These are phyloP conservation scores for Sitodiplosis mosellana DNA, from an alignment of 1,140 invertebrate genomes.

Conservation along the genomic window DNA sequence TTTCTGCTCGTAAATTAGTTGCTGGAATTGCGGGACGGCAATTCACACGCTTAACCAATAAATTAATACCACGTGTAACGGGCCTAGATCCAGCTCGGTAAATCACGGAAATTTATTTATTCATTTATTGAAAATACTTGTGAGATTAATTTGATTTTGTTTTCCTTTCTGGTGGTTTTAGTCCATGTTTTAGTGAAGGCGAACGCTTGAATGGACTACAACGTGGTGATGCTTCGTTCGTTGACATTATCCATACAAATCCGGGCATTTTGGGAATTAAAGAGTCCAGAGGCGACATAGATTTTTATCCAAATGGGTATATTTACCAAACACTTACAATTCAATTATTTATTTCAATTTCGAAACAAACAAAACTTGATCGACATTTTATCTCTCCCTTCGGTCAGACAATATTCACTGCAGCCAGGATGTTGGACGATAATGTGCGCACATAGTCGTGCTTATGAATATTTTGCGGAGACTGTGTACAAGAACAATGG, in stretches of 20 bases:
- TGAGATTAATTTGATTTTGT: background rate
- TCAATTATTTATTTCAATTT: background rate
- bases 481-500: background rate
- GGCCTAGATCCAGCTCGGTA: constrained; percentile 34
- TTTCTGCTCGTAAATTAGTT: constrained; percentile 13
- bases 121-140: background rate
- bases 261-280: background rate
- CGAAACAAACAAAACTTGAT: background rate
- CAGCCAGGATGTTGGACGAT: background rate
- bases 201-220: background rate
- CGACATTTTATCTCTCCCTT: background rate
- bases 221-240: background rate
- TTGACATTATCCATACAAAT: constrained; percentile 1
- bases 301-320: constrained; percentile 2
- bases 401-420: background rate
- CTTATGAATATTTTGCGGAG: background rate
- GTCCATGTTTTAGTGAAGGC: constrained; percentile 1
- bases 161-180: background rate
- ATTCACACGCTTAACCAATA: constrained; percentile 18
- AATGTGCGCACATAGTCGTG: background rate
- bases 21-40: constrained; percentile 29
- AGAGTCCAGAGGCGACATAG: background rate
- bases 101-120: background rate
- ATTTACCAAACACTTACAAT: background rate
- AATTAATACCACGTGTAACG: constrained; percentile 31